phyloP scores from a whole-genome alignment of 2,797 vertebrate genomes.

The Lepilemur ruficaudatus region DNA sequence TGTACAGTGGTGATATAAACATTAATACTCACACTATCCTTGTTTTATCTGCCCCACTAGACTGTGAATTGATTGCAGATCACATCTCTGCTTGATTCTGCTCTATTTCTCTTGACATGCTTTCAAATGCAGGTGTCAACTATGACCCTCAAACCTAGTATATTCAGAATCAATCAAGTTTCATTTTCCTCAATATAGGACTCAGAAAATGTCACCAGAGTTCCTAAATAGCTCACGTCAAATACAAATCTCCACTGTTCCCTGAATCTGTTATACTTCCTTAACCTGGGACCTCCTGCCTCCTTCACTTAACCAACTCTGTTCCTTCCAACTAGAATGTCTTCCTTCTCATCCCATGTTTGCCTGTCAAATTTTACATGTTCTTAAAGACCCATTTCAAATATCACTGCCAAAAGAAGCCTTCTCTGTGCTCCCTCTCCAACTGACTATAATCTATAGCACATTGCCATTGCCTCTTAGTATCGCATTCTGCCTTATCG shows the following conservation, averaged over 20 bases:
- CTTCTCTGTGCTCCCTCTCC: neutral
- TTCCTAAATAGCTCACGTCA: neutral
- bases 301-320: neutral
- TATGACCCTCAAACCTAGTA: neutral
- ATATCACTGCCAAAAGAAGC: neutral
- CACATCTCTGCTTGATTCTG: neutral
- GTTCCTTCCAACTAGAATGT: neutral
- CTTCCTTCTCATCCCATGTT: neutral
- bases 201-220: neutral
- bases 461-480: neutral
- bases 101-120: neutral
- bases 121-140: neutral
- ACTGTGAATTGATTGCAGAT: neutral
- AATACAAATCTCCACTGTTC: neutral
- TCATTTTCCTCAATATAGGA: neutral
- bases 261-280: neutral
- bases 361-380: neutral
- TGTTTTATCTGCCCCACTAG: neutral
- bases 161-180: neutral
- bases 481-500: neutral
- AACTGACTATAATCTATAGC: neutral
- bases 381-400: neutral
- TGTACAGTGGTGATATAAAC: neutral
- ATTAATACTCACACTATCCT: neutral
- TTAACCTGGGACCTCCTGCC: neutral